A percentile compares a stretch with the other conserved stretches of the same genome.
These are phyloP conservation scores for Lamellibrachia columna DNA, from an alignment of 2,888 invertebrate species.

Conservation along the genomic window DNA sequence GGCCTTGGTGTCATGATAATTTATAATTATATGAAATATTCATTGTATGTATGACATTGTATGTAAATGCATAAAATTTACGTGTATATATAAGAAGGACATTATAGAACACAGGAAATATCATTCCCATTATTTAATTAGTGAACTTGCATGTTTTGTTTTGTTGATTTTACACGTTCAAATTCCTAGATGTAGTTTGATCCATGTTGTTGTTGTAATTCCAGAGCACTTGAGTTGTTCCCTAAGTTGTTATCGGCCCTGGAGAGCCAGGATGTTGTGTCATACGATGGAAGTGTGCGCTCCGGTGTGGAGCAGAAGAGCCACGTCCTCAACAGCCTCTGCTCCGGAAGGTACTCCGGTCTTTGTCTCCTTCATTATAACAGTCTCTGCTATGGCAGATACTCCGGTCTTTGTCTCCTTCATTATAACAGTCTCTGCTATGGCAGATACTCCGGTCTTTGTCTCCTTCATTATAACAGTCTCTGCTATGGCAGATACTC, in stretches of 20 bases:
- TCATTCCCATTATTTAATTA: background rate
- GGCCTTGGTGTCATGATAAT: too few species aligned
- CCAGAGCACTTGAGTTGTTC: slow-evolving; percentile 54
- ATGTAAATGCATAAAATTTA: background rate
- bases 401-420: too few species aligned
- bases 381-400: too few species aligned
- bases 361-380: too few species aligned
- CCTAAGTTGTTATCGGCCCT: slow-evolving; percentile 62
- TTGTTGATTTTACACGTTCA: too few species aligned
- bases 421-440: too few species aligned
- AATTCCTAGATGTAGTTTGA: slow-evolving; percentile 24
- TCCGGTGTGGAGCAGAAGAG: slow-evolving; percentile 62
- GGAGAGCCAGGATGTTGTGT: slow-evolving; percentile 51
- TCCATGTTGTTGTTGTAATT: slow-evolving; percentile 40
- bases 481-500: too few species aligned
- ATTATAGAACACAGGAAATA: background rate
- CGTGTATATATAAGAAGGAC: background rate
- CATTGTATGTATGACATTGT: too few species aligned
- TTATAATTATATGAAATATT: too few species aligned
- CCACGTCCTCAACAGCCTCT: slow-evolving; percentile 60
- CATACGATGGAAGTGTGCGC: slow-evolving; percentile 53
- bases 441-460: too few species aligned
- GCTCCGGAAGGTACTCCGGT: slow-evolving; percentile 54
- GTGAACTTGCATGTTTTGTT: too few species aligned
- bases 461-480: too few species aligned